Conservation (phyloP, 64 coral and sea anemone species). For the Acropora yongei region DNA sequence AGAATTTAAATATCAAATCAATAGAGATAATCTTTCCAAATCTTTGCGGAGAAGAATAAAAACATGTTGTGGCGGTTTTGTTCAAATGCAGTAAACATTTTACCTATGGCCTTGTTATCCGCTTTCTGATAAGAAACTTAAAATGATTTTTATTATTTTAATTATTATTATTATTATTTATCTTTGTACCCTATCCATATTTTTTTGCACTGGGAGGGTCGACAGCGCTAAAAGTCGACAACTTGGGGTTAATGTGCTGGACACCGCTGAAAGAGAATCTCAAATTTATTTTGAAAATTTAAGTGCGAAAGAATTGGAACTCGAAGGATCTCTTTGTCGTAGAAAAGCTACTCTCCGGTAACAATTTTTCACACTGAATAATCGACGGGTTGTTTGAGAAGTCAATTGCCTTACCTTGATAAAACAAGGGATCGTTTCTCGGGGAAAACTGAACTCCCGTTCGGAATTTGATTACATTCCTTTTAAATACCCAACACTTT, state of each 20-base stretch:
- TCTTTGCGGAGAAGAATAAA: neutral
- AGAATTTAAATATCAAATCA: conserved; percentile 14
- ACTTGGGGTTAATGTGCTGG: no score
- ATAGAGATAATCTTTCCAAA: neutral
- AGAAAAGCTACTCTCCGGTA: neutral
- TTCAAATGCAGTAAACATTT: neutral
- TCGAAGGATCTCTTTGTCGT: neutral
- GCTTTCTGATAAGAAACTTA: no score
- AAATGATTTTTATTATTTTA: no score
- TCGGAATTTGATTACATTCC: neutral
- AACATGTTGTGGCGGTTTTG: neutral
- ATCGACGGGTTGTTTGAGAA: neutral
- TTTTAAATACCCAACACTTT: neutral
- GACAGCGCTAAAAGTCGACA: neutral
- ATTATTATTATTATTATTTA: no score
- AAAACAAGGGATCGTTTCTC: neutral
- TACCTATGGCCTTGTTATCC: neutral
- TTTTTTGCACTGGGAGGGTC: neutral
- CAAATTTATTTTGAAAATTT: neutral
- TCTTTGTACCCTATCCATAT: neutral
- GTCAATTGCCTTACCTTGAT: neutral
- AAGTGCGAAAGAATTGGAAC: no score
- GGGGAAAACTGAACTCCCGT: neutral
- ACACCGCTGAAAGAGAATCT: no score
- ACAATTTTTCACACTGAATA: neutral